Percentiles rank a stretch among this genome's conserved stretches.
Conservation (phyloP, 1,140 invertebrate species). For the Zeugodacus cucurbitae region DNA sequence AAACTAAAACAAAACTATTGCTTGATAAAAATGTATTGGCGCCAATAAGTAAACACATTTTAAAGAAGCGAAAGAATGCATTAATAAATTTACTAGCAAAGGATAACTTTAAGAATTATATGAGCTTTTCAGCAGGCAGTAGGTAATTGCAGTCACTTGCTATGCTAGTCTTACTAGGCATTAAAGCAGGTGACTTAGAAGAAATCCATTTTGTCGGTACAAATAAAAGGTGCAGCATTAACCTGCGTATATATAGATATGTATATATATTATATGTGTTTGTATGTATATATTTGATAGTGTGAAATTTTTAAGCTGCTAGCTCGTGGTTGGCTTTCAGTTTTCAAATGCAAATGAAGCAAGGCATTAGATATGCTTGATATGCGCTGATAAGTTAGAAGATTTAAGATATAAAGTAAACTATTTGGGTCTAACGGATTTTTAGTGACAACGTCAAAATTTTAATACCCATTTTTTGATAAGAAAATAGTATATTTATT, state of each 20-base stretch:
- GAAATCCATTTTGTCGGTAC: background rate
- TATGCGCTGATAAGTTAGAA: background rate
- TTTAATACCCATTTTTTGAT: background rate
- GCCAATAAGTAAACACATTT: background rate
- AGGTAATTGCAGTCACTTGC: background rate
- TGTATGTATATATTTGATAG: background rate
- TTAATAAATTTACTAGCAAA: background rate
- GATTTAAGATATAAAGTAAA: background rate
- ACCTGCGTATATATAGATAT: background rate
- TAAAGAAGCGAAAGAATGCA: no score
- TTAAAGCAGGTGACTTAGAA: background rate
- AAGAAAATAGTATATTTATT: background rate
- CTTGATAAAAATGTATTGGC: background rate
- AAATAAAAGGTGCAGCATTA: background rate
- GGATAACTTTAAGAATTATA: background rate
- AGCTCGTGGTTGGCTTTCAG: background rate
- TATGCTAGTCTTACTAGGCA: background rate
- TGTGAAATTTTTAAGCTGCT: background rate
- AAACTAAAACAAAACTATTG: background rate
- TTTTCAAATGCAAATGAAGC: background rate
- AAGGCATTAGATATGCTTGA: background rate
- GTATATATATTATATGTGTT: background rate
- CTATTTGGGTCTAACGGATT: background rate
- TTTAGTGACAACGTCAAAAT: background rate
- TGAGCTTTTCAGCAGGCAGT: background rate